Conservation (phyloP, 2,113 vertebrate species). For the Sula dactylatra region DNA sequence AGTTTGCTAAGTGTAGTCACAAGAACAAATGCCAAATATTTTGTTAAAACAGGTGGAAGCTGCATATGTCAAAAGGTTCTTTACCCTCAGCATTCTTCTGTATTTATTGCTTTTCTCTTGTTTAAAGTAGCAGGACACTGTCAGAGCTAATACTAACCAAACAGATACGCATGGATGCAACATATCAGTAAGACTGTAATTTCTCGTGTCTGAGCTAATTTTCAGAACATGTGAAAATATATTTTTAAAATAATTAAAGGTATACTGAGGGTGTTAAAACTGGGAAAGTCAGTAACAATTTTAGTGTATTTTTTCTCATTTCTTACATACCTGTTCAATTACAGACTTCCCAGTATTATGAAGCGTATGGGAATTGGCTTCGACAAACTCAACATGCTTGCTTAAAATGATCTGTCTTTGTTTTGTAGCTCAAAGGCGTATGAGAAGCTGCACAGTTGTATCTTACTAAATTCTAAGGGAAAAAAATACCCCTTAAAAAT, state of each 20-base stretch:
- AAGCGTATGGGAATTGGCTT: background rate
- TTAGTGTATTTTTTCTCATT: background rate
- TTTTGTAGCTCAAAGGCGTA: background rate
- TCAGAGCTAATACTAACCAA: background rate
- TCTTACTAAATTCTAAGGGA: background rate
- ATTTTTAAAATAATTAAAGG: background rate
- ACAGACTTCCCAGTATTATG: background rate
- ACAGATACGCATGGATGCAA: background rate
- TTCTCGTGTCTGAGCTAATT: background rate
- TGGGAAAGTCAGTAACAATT: background rate
- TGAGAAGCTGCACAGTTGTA: background rate
- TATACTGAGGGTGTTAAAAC: background rate
- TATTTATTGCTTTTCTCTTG: background rate
- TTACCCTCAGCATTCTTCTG: background rate
- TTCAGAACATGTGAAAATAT: background rate
- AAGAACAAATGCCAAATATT: background rate
- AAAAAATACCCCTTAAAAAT: constrained; percentile 1
- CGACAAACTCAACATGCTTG: background rate
- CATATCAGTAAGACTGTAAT: background rate
- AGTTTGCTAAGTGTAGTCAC: background rate
- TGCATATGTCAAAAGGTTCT: background rate
- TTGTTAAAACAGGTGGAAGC: background rate
- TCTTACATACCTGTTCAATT: background rate
- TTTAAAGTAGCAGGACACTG: background rate
- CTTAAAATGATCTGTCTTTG: background rate